Conservation (phyloP, 2,797 vertebrate genomes). For the Stomatorhinus walkeri region DNA sequence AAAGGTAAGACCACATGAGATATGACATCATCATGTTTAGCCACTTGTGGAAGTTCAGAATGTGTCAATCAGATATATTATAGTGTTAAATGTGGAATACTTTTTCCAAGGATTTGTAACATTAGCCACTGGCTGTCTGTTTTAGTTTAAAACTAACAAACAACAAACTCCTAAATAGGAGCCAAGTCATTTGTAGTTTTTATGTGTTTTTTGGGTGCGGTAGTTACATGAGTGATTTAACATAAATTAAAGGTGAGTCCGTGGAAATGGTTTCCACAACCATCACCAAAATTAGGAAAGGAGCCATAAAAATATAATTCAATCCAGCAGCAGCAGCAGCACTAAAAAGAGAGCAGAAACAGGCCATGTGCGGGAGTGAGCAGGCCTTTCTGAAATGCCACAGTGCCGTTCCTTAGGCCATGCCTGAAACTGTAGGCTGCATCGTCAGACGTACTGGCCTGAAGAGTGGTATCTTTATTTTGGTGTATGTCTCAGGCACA, state of each 20-base stretch:
- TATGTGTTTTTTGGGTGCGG: neutral
- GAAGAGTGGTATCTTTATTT: neutral
- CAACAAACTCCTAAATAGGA: constrained; percentile 6
- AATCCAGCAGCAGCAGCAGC: neutral
- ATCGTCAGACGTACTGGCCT: neutral
- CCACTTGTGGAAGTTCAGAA: neutral
- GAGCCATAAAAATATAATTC: neutral
- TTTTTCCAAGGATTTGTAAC: neutral
- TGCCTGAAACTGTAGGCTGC: neutral
- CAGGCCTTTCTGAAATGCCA: neutral
- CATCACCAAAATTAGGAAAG: neutral
- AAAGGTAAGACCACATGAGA: neutral
- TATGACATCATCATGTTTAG: neutral
- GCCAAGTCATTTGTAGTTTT: constrained; percentile 14
- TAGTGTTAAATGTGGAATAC: neutral
- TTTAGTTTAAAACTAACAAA: neutral
- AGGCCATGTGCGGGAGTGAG: neutral
- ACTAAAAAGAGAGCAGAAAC: neutral
- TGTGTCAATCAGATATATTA: neutral
- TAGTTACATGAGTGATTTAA: constrained; percentile 1
- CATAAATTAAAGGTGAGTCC: neutral
- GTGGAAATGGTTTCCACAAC: neutral
- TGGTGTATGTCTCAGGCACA: neutral
- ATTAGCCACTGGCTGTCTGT: neutral
- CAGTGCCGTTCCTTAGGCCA: neutral